These are phyloP conservation scores for Saturnia japonica DNA, from an alignment of 2,888 invertebrate genomes.

Conservation along the genomic window DNA sequence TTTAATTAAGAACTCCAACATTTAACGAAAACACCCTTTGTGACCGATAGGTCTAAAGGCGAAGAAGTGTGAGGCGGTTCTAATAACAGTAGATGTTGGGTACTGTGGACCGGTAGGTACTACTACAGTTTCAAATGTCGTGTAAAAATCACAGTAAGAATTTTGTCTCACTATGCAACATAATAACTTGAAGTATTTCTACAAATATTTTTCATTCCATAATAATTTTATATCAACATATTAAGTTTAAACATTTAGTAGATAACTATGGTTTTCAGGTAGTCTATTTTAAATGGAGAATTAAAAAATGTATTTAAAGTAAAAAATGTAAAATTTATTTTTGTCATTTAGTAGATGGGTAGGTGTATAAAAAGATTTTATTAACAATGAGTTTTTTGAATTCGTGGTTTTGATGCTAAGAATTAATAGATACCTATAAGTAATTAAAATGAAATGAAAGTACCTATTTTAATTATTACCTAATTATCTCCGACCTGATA, in stretches of 20 bases:
- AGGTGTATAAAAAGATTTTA: too few species aligned
- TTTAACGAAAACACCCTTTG: conserved; percentile 35
- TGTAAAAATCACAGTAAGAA: conserved; percentile 25
- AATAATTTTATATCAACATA: too few species aligned
- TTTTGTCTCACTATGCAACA: too few species aligned
- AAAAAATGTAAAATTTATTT: too few species aligned
- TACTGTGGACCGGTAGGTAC: conserved; percentile 35
- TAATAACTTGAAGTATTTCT: too few species aligned
- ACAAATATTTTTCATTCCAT: neutral
- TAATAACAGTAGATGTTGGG: conserved; percentile 53
- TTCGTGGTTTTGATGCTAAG: too few species aligned
- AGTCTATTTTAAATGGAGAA: neutral
- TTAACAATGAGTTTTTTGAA: too few species aligned
- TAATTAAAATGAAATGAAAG: too few species aligned
- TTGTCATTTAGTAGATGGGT: too few species aligned
- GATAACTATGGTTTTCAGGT: neutral
- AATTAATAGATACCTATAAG: too few species aligned
- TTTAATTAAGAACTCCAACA: conserved; percentile 43
- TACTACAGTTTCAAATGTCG: conserved; percentile 37
- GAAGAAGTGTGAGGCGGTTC: conserved; percentile 58
- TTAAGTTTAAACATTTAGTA: neutral
- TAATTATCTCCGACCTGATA: neutral
- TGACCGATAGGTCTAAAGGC: conserved; percentile 47
- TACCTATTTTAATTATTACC: neutral
- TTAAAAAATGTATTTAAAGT: too few species aligned